phyloP scores from a whole-genome alignment of 2,797 vertebrate genomes.

The Phataginus tetradactyla region DNA sequence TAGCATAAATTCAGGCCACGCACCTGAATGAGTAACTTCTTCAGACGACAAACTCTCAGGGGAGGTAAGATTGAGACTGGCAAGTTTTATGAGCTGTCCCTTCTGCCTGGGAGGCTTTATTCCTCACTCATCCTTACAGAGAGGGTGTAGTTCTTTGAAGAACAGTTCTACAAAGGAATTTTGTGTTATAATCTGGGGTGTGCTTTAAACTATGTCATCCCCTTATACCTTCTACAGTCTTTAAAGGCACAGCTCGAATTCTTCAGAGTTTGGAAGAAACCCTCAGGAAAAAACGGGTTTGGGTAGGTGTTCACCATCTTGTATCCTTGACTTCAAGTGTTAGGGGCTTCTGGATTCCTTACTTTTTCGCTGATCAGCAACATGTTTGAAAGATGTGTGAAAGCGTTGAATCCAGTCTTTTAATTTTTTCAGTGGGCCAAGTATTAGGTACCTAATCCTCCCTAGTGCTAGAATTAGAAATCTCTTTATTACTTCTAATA shows the following conservation, averaged over 20 bases:
- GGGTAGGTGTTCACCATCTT: background rate
- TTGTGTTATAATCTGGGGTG: background rate
- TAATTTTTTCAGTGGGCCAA: background rate
- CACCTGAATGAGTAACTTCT: background rate
- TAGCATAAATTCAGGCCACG: background rate
- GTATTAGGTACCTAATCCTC: background rate
- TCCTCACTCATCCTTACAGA: background rate
- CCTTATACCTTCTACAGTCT: background rate
- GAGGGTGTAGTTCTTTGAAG: background rate
- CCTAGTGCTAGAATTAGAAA: background rate
- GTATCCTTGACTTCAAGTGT: background rate
- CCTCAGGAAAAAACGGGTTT: background rate
- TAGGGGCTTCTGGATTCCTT: background rate
- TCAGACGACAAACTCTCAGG: background rate
- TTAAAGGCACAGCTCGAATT: background rate
- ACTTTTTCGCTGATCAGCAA: background rate
- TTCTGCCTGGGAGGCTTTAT: background rate
- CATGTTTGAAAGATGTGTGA: background rate
- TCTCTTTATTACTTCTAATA: background rate
- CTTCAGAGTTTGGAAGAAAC: background rate
- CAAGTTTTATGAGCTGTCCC: background rate
- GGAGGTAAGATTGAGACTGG: background rate
- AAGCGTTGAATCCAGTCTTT: background rate
- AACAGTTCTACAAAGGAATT: background rate
- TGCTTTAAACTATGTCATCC: background rate